Conservation (phyloP, 1,140 invertebrate genomes). For the Mizuhopecten yessoensis region DNA sequence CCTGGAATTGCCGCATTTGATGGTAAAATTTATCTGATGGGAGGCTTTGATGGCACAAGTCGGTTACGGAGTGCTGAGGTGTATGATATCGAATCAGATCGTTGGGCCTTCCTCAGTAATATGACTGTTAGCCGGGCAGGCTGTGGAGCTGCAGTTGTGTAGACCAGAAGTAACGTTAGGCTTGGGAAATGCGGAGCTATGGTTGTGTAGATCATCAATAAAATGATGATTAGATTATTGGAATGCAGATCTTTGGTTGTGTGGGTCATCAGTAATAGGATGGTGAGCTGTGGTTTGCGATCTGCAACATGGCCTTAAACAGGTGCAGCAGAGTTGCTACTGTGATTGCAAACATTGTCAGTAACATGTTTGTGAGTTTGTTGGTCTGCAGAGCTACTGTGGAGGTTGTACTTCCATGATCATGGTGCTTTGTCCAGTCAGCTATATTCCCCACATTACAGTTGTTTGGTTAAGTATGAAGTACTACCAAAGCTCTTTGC, state of each 20-base stretch:
- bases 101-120: constrained; percentile 87
- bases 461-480: too few relatives aligned
- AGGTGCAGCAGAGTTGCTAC: too few relatives aligned
- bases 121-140: constrained; percentile 80
- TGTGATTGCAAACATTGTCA: too few relatives aligned
- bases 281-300: too few relatives aligned
- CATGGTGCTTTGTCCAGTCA: too few relatives aligned
- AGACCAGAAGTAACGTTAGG: constrained; percentile 59
- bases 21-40: constrained; percentile 86
- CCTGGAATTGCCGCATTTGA: constrained; percentile 79
- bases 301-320: too few relatives aligned
- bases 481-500: too few relatives aligned
- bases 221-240: constrained; percentile 79
- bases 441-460: too few relatives aligned
- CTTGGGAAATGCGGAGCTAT: constrained; percentile 80
- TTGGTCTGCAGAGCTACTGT: too few relatives aligned
- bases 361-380: too few relatives aligned
- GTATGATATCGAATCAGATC: constrained; percentile 91
- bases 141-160: constrained; percentile 79
- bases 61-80: constrained; percentile 93
- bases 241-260: constrained; percentile 80
- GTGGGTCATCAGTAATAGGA: constrained; percentile 28
- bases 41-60: constrained; percentile 86
- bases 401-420: too few relatives aligned
- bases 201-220: constrained; percentile 73